Evolutionary conservation across 1,140 invertebrate species (phyloP).

Genomic region (Leguminivora glycinivorella): DNA sequence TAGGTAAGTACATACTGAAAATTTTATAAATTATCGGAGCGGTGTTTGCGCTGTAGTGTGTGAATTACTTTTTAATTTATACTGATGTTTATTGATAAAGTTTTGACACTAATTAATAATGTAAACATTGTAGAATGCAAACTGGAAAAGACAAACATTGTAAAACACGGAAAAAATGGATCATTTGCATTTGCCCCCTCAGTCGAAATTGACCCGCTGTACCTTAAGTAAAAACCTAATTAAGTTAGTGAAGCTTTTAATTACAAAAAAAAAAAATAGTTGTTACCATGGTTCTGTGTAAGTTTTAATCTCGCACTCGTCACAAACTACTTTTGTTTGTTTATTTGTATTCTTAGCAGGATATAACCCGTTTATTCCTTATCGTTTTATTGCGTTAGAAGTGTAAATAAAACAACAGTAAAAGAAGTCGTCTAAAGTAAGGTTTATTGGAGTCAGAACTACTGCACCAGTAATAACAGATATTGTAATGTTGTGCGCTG

Average conservation of each 20-base stretch:
- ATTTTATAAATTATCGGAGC: not conserved
- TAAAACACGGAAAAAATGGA: too few species aligned
- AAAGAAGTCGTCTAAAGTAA: not conserved
- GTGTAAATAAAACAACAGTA: slow-evolving; percentile 3
- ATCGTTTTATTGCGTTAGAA: slow-evolving; percentile 11
- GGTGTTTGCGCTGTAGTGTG: not conserved
- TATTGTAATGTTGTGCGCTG: not conserved
- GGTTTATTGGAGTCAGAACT: slow-evolving; percentile 12
- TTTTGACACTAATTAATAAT: too few species aligned
- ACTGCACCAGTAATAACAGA: not conserved
- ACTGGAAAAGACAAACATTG: too few species aligned
- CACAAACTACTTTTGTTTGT: slow-evolving; percentile 1
- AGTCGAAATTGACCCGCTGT: too few species aligned
- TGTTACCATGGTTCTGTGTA: not conserved
- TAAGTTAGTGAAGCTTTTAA: not conserved
- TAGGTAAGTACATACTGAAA: not conserved
- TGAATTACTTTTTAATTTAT: not conserved
- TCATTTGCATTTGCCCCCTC: too few species aligned
- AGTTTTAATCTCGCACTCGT: not conserved
- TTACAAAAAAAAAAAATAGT: too few species aligned
- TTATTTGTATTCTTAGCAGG: not conserved
- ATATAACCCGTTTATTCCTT: not conserved
- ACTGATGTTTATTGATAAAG: not conserved
- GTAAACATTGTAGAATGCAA: too few species aligned
- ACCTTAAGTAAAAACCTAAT: not conserved